phyloP scores from a whole-genome alignment of 53 echinoderm and acorn worm species.

The Paracentrotus lividus region DNA sequence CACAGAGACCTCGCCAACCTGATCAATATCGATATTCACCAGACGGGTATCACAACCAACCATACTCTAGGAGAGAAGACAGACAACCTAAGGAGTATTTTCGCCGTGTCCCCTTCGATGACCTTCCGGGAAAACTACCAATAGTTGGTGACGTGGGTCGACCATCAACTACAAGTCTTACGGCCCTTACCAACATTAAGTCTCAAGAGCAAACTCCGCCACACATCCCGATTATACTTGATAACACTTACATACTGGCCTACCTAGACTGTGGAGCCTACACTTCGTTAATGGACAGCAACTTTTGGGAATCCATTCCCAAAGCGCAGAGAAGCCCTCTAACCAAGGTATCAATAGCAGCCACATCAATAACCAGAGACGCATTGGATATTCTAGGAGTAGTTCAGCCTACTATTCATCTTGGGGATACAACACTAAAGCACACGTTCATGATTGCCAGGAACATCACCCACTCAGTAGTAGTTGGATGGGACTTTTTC shows the following conservation, averaged over 20 bases:
- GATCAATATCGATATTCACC: too few relatives aligned
- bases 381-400: background rate
- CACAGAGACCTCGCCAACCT: too few relatives aligned
- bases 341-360: background rate
- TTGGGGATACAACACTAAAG: background rate
- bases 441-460: background rate
- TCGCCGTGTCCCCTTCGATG: slow-evolving; percentile 33
- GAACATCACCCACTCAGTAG: slow-evolving; percentile 17
- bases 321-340: slow-evolving; percentile 42
- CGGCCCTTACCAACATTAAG: background rate
- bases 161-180: background rate
- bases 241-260: slow-evolving; percentile 32
- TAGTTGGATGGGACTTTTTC: slow-evolving; percentile 48
- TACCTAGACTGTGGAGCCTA: slow-evolving; percentile 7
- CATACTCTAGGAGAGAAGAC: too few relatives aligned
- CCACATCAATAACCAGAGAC: slow-evolving; percentile 26
- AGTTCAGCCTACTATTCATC: background rate
- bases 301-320: background rate
- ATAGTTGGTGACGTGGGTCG: slow-evolving; percentile 27
- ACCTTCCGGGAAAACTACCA: slow-evolving; percentile 29
- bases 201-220: background rate
- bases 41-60: too few relatives aligned
- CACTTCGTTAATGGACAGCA: background rate
- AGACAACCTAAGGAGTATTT: background rate
- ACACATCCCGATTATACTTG: slow-evolving; percentile 26